phyloP scores from a whole-genome alignment of 2,797 vertebrate species.

The Paratrypauchen microcephalus region DNA sequence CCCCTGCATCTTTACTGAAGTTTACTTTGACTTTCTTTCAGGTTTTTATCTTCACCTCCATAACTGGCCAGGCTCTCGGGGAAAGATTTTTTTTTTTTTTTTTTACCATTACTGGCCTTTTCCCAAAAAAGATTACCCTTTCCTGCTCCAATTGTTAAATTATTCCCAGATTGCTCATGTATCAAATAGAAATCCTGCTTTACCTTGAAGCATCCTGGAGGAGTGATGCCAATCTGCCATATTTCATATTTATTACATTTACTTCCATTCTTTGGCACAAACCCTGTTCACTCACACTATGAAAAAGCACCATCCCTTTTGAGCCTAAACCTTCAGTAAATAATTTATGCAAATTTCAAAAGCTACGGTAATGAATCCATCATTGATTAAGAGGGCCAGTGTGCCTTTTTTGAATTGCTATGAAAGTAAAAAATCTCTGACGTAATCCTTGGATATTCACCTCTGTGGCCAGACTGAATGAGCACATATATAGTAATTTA shows the following conservation, averaged over 20 bases:
- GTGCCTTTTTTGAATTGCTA: constrained; percentile 24
- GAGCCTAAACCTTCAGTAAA: constrained; percentile 17
- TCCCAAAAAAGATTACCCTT: not conserved
- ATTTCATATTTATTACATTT: constrained; percentile 23
- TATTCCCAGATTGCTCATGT: constrained; percentile 13
- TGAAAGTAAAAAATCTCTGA: constrained; percentile 28
- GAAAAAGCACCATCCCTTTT: not conserved
- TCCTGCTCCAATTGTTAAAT: not conserved
- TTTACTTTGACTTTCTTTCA: too few relatives aligned
- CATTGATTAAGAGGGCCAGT: constrained; percentile 28
- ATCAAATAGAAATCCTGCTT: constrained; percentile 6
- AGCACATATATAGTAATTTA: constrained; percentile 11
- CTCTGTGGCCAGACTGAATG: constrained; percentile 7
- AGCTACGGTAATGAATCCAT: constrained; percentile 34
- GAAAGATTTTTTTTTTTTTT: too few relatives aligned
- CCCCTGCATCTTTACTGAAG: too few relatives aligned
- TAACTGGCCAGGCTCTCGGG: too few relatives aligned
- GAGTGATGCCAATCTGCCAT: not conserved
- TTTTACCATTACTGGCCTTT: not conserved
- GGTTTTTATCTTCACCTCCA: too few relatives aligned
- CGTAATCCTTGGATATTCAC: constrained; percentile 21
- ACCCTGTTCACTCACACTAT: not conserved
- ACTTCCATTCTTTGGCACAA: not conserved
- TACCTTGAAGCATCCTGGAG: not conserved
- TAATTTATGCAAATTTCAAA: constrained; percentile 35